Conservation (phyloP, 2,888 invertebrate genomes). For the Troides oblongomaculatus region DNA sequence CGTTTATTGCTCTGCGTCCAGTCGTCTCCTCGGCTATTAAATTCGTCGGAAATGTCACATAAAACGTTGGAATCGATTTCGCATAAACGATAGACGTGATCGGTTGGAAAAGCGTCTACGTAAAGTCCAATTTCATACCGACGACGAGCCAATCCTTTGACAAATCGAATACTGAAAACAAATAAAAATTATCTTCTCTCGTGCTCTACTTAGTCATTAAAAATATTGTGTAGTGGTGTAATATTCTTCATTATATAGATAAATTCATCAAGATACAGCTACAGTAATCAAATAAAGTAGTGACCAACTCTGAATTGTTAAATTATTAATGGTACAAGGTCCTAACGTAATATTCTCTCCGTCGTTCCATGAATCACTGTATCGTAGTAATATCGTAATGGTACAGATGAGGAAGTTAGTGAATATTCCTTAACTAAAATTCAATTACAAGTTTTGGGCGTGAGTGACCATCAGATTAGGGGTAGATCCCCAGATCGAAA, state of each 20-base stretch:
- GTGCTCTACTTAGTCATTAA: conserved; percentile 4
- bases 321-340: conserved; percentile 28
- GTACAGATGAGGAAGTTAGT: conserved; percentile 44
- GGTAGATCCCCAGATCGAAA: conserved; percentile 64
- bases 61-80: conserved; percentile 76
- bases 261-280: conserved; percentile 1
- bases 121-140: conserved; percentile 61
- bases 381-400: conserved; percentile 41
- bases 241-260: not conserved
- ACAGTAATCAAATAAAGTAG: conserved; percentile 25
- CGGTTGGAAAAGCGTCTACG: conserved; percentile 53
- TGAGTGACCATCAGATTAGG: conserved; percentile 75
- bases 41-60: conserved; percentile 75
- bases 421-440: conserved; percentile 63
- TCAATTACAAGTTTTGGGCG: conserved; percentile 68
- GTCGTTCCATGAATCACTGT: conserved; percentile 35
- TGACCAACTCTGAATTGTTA: conserved; percentile 23
- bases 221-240: not conserved
- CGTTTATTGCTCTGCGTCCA: conserved; percentile 73
- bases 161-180: conserved; percentile 31
- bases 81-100: conserved; percentile 77
- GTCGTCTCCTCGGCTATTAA: conserved; percentile 74
- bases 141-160: conserved; percentile 44
- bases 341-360: conserved; percentile 27
- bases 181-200: conserved; percentile 3